phyloP scores from a whole-genome alignment of 2,797 vertebrate genomes.

The Distichodus sexfasciatus region DNA sequence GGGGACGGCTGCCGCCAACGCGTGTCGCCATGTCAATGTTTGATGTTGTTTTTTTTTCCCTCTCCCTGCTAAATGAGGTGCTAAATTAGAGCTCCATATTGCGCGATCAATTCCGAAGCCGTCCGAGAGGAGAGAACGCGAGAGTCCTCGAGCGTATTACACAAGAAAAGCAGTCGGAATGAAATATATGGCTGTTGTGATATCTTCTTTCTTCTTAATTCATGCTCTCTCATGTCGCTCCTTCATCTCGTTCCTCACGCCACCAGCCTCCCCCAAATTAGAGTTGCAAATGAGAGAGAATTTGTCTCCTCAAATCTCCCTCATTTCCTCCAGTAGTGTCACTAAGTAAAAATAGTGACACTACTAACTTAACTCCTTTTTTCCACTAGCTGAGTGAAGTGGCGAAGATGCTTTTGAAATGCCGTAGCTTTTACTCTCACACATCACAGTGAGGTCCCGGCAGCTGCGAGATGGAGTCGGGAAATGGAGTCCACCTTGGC shows the following conservation, averaged over 20 bases:
- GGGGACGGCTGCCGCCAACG: slow-evolving; percentile 67
- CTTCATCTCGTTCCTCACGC: slow-evolving; percentile 1
- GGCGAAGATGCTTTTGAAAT: no score
- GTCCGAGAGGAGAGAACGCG: slow-evolving; percentile 19
- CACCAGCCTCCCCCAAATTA: neutral
- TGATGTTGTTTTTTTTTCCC: slow-evolving; percentile 63
- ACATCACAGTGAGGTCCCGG: no score
- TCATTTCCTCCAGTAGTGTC: neutral
- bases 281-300: slow-evolving; percentile 28
- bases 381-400: no score
- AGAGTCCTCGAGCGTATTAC: slow-evolving; percentile 28
- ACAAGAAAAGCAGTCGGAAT: slow-evolving; percentile 25
- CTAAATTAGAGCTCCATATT: slow-evolving; percentile 69
- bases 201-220: slow-evolving; percentile 22
- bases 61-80: slow-evolving; percentile 70
- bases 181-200: slow-evolving; percentile 27
- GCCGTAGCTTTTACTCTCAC: no score
- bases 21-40: slow-evolving; percentile 69
- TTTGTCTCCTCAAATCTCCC: neutral
- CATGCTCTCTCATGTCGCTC: slow-evolving; percentile 14
- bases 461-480: no score
- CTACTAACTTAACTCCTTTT: no score
- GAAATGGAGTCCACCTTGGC: no score
- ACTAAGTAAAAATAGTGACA: no score
- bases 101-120: slow-evolving; percentile 53